Percentiles rank a stretch among this genome's conserved stretches.
Evolutionary conservation across 2,888 invertebrate genomes (phyloP).

Genomic region (Cactoblastis cactorum): DNA sequence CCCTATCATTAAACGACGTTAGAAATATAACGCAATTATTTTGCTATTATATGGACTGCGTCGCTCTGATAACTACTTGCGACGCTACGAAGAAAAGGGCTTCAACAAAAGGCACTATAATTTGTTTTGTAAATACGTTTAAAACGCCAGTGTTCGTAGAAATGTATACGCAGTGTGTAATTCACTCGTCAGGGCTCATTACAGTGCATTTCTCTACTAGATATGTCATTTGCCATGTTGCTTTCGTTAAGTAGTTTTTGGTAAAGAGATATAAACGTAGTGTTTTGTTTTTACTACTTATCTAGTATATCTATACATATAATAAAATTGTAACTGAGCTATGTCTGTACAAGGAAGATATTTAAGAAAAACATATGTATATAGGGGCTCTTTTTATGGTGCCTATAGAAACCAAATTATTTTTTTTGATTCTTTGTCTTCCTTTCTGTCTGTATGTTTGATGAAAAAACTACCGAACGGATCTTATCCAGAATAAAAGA

Average conservation of each 20-base stretch:
- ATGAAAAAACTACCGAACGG: too few relatives aligned
- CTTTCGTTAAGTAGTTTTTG: background rate
- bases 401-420: too few relatives aligned
- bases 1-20: too few relatives aligned
- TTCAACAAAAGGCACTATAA: background rate
- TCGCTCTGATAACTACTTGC: background rate
- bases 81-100: background rate
- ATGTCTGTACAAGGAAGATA: too few relatives aligned
- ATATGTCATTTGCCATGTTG: slow-evolving; percentile 25
- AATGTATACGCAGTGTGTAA: slow-evolving; percentile 17
- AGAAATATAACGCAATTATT: background rate
- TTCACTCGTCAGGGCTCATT: slow-evolving; percentile 26
- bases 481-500: too few relatives aligned
- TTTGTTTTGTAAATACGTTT: background rate
- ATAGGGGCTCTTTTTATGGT: too few relatives aligned
- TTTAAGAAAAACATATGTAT: too few relatives aligned
- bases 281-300: too few relatives aligned
- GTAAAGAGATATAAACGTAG: background rate
- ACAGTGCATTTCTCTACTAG: slow-evolving; percentile 26
- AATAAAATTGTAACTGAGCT: too few relatives aligned
- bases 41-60: background rate
- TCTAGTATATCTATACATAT: too few relatives aligned
- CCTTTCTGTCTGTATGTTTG: too few relatives aligned
- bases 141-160: slow-evolving; percentile 10
- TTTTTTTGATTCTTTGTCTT: too few relatives aligned